Evolutionary conservation across 2,888 invertebrate genomes (phyloP).

Genomic region (Phengaris arion): DNA sequence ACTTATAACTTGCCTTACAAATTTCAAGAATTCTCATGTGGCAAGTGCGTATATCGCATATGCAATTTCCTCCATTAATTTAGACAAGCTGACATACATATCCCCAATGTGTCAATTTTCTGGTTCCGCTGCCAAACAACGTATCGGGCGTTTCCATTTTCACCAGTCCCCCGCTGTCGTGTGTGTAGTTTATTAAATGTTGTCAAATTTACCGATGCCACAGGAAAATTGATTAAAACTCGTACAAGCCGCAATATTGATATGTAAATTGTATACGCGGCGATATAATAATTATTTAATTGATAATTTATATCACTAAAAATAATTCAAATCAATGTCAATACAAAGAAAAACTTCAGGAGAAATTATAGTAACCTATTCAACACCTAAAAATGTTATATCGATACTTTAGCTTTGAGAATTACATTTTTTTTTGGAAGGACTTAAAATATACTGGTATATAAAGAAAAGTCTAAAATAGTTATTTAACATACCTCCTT

Average conservation of each 20-base stretch:
- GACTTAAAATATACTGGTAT: too few species aligned
- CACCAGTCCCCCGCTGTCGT: background rate
- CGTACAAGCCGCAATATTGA: background rate
- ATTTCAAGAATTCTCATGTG: too few species aligned
- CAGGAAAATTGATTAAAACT: slow-evolving; percentile 15
- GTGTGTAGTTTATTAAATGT: slow-evolving; percentile 8
- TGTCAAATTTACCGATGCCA: slow-evolving; percentile 22
- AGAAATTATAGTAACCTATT: too few species aligned
- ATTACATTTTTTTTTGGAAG: too few species aligned
- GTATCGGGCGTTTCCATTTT: slow-evolving; percentile 8
- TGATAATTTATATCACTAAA: background rate
- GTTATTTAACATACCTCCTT: too few species aligned
- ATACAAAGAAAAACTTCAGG: background rate
- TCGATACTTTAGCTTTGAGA: too few species aligned
- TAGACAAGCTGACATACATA: background rate
- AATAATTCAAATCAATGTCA: background rate
- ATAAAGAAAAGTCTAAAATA: too few species aligned
- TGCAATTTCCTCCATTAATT: slow-evolving; percentile 16
- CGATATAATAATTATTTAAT: background rate
- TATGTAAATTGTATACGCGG: background rate
- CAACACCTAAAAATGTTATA: too few species aligned
- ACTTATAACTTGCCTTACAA: too few species aligned
- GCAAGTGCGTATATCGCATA: too few species aligned
- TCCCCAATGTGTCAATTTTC: slow-evolving; percentile 1
- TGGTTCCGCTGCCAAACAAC: background rate